Evolutionary conservation across 2,888 invertebrate species (phyloP), one percentile per base, ranked within the genome.

Genomic region (Ischnus inquisitorius): DNA sequence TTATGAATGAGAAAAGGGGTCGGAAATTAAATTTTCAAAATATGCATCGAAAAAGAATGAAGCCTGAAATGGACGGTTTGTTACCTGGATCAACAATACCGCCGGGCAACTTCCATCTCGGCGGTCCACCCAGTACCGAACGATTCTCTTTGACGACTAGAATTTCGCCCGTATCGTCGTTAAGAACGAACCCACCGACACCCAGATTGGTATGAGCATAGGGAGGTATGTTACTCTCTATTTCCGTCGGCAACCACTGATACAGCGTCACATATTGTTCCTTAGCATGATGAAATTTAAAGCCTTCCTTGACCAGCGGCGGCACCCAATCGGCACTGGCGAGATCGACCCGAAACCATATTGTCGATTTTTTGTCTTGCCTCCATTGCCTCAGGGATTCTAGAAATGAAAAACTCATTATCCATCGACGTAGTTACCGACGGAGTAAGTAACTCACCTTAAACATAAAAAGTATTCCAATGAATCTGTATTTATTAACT

Each of bases 251-350:
- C 82, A 98, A 94, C 98, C 98, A 98, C 91, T 96, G 95, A 89
- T 96, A 96, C 95, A 98, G 95, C 95, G 96, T 96, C 0, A 98
- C 97, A 93, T 96, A 96, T 43, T 96, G 95, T 75, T 96, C 95
- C 90, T 96, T 95, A 0, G 98, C 97, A 94, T 98, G 98, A 93
- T 98, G 98, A 91, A 97, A 98, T 88, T 96, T 96, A 92, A 98
- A 98, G 19, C 97, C 97, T 91, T 96, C 95, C 95, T 96, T 95
- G 5, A 96, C 95, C 86, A 98, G 94, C 85, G 96, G 91, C 16
- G 98, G 97, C 48, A 98, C 95, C 97, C 97, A 97, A 16, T 95
- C 95, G 3, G 96, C 94, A 90, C 97, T 95, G 83, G 95, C 94
- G 57, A 96, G 95, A 90, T 95, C 94, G 0, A 98, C 96, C 91